Base-by-base conservation (phyloP, 2,888 invertebrate species). In the Tetrapedia diversipes region DNA sequence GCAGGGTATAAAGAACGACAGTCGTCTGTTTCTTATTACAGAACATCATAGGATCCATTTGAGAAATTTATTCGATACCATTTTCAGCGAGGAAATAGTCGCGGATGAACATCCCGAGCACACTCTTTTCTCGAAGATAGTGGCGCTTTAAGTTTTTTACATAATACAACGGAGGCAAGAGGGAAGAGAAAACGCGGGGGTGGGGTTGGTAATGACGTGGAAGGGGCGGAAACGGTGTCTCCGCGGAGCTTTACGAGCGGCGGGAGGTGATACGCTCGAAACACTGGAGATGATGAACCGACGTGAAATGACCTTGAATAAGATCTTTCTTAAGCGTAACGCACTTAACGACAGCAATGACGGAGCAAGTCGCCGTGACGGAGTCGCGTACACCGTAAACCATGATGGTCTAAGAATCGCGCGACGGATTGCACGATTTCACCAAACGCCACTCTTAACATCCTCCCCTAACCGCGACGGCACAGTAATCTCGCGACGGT, bases 281-380 rank as follows among this genome's bases (percentile, higher is more conserved):
- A 16, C 45, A 16, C 22, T 22, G 0, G 56, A 34, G 54, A 68
- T 59, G 77, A 77, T 59, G 68, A 59, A 63, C 56, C 76, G 43
- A 19, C 22, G 66, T 56, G 70, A 71, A 78, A 78, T 41, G 77
- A 59, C 71, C 77, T 70, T 67, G 77, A 67, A 66, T 59, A 77
- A 77, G 71, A 77, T 78, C 63, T 66, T 71, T 63, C 63, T 19
- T 43, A 49, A 41, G 51, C 24, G n/a, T 24, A 32, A 37, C 32
- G 53, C 57, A 14, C 29, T 77, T 63, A 61, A 51, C 57, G 61
- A 49, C 57, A 56, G 56, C 66, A 77, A 78, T 57, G 71, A 77
- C 24, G 71, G 49, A 22, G 65, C 24, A 24, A 24, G 63, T 41
- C 34, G 61, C 49, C 57, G 54, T 19, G 49, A 32, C 53, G 11